Evolutionary conservation across 2,113 vertebrate genomes (phyloP).

Genomic region (Tyrannus savana): DNA sequence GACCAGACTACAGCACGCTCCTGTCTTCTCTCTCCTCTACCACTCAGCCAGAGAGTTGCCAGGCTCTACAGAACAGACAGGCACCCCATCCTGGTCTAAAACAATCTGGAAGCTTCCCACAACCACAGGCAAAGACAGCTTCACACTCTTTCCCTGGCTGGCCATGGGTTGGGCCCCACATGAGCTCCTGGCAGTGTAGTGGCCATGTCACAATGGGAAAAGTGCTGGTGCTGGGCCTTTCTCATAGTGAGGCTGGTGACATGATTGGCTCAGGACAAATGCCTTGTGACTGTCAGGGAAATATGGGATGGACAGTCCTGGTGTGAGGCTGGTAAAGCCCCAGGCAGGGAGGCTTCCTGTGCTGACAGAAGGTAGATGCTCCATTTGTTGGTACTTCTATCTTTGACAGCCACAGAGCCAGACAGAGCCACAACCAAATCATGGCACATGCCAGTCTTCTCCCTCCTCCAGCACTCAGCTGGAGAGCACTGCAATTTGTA

Average conservation of each 20-base stretch:
- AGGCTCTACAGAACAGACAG: background rate
- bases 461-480: background rate
- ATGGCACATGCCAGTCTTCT: background rate
- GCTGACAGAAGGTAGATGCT: background rate
- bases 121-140: background rate
- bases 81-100: background rate
- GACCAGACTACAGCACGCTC: background rate
- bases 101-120: background rate
- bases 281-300: background rate
- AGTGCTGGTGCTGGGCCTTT: background rate
- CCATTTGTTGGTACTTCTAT: background rate
- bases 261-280: background rate
- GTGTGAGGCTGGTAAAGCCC: background rate
- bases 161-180: background rate
- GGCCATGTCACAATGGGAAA: background rate
- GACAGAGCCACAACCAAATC: background rate
- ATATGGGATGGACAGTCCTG: background rate
- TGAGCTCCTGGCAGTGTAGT: background rate
- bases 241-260: background rate
- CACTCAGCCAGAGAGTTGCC: background rate
- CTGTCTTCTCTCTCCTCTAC: background rate
- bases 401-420: background rate
- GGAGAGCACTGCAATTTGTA: background rate
- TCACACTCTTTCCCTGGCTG: background rate
- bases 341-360: accelerated